phyloP scores from a whole-genome alignment of 2,888 invertebrate genomes.

The Papilio elwesi region DNA sequence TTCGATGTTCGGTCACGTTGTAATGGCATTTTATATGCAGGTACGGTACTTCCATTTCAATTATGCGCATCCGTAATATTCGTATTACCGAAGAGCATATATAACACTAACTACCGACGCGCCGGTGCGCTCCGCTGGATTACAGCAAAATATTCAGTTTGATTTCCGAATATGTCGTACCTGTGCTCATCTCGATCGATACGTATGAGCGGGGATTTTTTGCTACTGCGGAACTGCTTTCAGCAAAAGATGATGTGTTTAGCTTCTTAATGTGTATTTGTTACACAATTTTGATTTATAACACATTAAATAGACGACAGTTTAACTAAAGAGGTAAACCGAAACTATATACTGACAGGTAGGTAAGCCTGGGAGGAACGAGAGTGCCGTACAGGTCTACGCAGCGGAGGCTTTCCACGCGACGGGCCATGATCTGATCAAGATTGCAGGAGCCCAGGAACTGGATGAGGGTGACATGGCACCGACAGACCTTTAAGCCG shows the following conservation, averaged over 20 bases:
- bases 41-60: constrained; percentile 41
- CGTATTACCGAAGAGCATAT: constrained; percentile 38
- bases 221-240: background rate
- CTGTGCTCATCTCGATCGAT: constrained; percentile 19
- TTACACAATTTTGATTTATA: too few species aligned
- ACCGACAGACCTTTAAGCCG: too few species aligned
- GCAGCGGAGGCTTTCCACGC: too few species aligned
- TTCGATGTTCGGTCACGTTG: constrained; percentile 40
- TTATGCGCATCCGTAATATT: constrained; percentile 42
- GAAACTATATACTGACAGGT: too few species aligned
- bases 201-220: constrained; percentile 10
- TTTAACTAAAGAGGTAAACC: too few species aligned
- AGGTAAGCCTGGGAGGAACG: too few species aligned
- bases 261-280: background rate
- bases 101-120: constrained; percentile 31
- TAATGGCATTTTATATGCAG: constrained; percentile 41
- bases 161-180: constrained; percentile 28
- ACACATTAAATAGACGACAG: too few species aligned
- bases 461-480: too few species aligned
- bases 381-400: too few species aligned
- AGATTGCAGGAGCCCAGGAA: too few species aligned
- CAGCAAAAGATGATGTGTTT: background rate
- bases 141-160: constrained; percentile 34
- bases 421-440: too few species aligned
- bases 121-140: constrained; percentile 18